Conservation (phyloP, 2,797 vertebrate genomes). For the Furcifer pardalis region DNA sequence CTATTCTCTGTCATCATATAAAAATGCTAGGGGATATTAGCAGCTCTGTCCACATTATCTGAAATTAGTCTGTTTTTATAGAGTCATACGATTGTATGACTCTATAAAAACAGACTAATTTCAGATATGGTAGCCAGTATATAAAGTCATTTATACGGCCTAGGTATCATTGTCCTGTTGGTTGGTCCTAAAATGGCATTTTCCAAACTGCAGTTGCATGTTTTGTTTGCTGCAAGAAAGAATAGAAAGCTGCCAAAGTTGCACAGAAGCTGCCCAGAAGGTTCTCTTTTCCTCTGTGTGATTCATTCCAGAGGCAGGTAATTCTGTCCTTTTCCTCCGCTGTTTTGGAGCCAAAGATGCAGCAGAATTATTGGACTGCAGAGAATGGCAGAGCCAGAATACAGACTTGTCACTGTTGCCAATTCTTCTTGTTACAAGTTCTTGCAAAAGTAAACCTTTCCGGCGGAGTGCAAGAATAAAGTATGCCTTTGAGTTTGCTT, state of each 20-base stretch:
- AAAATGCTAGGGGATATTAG: neutral
- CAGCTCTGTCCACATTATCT: neutral
- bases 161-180: no score
- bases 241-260: neutral
- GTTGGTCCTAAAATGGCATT: no score
- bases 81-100: no score
- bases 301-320: neutral
- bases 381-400: neutral
- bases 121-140: no score
- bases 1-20: neutral
- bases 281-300: conserved; percentile 8
- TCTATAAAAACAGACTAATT: no score
- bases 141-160: neutral
- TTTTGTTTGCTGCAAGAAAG: neutral
- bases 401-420: no score
- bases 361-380: neutral
- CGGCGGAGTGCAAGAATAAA: neutral
- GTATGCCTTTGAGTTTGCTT: neutral
- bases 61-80: no score
- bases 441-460: neutral
- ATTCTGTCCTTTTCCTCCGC: neutral
- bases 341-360: neutral
- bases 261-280: neutral
- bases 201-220: neutral
- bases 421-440: neutral